Base-by-base conservation (phyloP, 2,113 vertebrate genomes). In the Cnemophilus loriae region DNA sequence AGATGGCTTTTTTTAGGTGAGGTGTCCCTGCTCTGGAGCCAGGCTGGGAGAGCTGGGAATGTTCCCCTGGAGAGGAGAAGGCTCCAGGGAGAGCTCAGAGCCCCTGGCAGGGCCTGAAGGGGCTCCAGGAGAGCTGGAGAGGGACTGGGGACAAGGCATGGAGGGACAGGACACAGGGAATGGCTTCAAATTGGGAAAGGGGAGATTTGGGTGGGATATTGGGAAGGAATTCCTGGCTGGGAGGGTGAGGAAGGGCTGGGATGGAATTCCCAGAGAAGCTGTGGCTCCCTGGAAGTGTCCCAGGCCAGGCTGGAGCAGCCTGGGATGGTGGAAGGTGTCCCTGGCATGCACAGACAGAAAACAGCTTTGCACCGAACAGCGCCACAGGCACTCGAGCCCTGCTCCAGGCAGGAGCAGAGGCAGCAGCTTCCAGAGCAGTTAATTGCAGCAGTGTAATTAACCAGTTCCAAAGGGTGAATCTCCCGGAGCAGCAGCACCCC, bases 151-250 rank as follows among this genome's bases (percentile, higher is more conserved):
- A 56, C 70, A 75, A 46, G 82, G 59, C 0, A 1, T 30, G 50
- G 60, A 65, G 50, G 82, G 82, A 57, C 42, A 57, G 70, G n/a
- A 65, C 6, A 3, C 70, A 57, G 82, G 50, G 60, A 65, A 56
- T 65, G 82, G 50, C 23, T 47, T 28, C 1, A 1, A 0, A 1
- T 0, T 37, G 27, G 6, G 1, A 49, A 22, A 59, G 7, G 7
- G 53, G 14, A 52, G 16, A 16, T 15, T 8, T 5, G 13, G 33
- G 1, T 55, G n/a, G 49, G 60, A 75, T 0, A 2, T 20, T 41
- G 70, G 70, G 59, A n/a, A 33, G 28, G 35, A 57, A 50, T 67
- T 76, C 13, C 32, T 50, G 52, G 3, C 71, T 67, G 78, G 22
- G 52, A 30, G 35, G 35, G 68, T 24, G 49, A 8, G 35, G 27